Base-by-base conservation (phyloP, 37 sponge, comb jelly and placozoan species). In the Halichondria panicea region DNA sequence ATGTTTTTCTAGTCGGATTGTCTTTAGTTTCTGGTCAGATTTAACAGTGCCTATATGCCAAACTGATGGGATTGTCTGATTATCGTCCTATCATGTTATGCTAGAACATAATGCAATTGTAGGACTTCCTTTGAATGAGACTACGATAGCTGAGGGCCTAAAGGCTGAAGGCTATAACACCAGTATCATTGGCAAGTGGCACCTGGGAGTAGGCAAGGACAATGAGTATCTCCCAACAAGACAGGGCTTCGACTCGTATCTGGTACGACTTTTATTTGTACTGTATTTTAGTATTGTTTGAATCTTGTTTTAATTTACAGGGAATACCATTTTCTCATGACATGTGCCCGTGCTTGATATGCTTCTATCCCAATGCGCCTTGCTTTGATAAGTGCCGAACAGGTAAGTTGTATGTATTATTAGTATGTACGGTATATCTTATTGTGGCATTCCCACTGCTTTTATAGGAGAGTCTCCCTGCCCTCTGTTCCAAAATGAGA, bases 141-240 rank as follows among this genome's bases (percentile, higher is more conserved):
- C 87, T 32, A 92, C 92, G 1, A 76, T 87, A 39, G 92, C 92
- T 30, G 88, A 87, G 67, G 46, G 33, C 6, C 77, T 87, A 35
- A 92, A 92, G 62, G 13, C 57, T n/a, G 84, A 37, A 54, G 92
- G 92, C 1, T 92, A 92, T 72, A 66, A 33, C 52, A 83, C 88
- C 28, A 84, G 55, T 12, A 92, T 92, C 12, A 81, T 92, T 18
- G 92, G 92, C 24, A 92, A 92, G 79, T 92, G 92, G 92, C 92
- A 92, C 60, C 36, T 92, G 50, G 90, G 90, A 56, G 90, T 89
- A 27, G 90, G 90, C 37, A 48, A 24, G 19, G 54, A 92, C 63
- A 31, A 66, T 9, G 72, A 71, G 22, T 92, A 92, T 60, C 72
- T 92, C 1, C 92, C 92, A 4, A 83, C 76, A 3, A 83, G 83